These are phyloP conservation scores for Grammomys surdaster DNA, from an alignment of 2,113 vertebrate species.

Conservation along the genomic window DNA sequence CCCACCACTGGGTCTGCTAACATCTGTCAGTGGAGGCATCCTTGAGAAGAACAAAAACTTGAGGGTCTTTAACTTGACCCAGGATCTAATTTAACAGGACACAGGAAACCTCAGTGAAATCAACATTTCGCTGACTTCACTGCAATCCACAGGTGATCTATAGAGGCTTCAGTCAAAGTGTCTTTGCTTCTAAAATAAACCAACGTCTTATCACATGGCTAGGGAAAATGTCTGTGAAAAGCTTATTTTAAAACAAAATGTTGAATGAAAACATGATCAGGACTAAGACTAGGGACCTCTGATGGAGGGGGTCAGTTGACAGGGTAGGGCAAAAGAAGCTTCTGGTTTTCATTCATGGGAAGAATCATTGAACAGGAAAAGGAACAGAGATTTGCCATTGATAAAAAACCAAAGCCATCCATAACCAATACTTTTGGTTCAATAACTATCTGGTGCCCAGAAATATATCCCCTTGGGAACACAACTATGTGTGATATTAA, in stretches of 20 bases:
- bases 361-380: constrained; percentile 17
- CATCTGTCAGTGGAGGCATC: constrained; percentile 28
- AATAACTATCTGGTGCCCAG: neutral
- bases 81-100: constrained; percentile 54
- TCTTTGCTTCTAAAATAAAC: constrained; percentile 62
- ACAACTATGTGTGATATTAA: neutral
- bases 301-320: neutral
- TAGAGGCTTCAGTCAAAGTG: constrained; percentile 44
- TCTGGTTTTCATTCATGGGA: neutral
- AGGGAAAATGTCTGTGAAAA: constrained; percentile 18
- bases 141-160: constrained; percentile 54
- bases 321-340: neutral
- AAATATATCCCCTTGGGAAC: neutral
- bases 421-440: neutral
- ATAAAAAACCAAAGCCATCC: neutral
- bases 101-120: constrained; percentile 59
- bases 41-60: constrained; percentile 23
- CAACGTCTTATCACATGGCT: constrained; percentile 44
- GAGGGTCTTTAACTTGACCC: constrained; percentile 41
- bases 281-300: neutral
- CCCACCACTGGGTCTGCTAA: neutral
- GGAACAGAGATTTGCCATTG: neutral
- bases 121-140: constrained; percentile 3
- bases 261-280: constrained; percentile 35
- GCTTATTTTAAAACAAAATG: constrained; percentile 50